phyloP scores from a whole-genome alignment of 2,797 vertebrate species.

The Enteromius paludinosus region DNA sequence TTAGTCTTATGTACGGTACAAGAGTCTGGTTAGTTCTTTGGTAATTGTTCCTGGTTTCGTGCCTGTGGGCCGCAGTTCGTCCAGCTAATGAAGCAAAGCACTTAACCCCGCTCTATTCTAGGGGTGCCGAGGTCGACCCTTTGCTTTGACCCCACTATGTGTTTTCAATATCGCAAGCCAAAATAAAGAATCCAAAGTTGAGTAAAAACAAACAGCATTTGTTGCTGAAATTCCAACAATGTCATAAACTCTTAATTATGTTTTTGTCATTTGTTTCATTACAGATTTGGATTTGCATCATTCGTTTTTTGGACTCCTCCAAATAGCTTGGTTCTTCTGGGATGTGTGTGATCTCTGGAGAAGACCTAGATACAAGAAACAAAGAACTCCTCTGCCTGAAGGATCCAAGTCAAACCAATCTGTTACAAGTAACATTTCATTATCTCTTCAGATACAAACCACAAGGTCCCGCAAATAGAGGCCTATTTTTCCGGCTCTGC shows the following conservation, averaged over 20 bases:
- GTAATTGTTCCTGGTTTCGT: not conserved
- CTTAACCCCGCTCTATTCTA: not conserved
- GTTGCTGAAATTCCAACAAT: not conserved
- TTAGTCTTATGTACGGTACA: constrained; percentile 12
- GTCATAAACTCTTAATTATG: constrained; percentile 14
- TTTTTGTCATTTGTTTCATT: constrained; percentile 31
- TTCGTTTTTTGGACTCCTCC: constrained; percentile 28
- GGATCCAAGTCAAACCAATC: constrained; percentile 82
- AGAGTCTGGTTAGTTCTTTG: not conserved
- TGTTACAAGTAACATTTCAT: constrained; percentile 83
- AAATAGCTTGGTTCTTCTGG: constrained; percentile 30
- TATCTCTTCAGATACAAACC: constrained; percentile 78
- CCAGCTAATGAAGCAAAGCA: not conserved
- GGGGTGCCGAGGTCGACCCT: not conserved
- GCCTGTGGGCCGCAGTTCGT: not conserved
- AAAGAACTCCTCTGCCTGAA: constrained; percentile 74
- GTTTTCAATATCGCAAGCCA: not conserved
- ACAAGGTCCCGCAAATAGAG: constrained; percentile 81
- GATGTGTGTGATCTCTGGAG: constrained; percentile 43
- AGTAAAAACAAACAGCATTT: not conserved
- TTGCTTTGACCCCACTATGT: not conserved
- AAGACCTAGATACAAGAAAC: constrained; percentile 58
- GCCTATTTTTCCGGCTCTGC: constrained; percentile 75
- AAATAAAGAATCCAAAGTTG: not conserved
- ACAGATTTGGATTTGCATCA: constrained; percentile 22